Evolutionary conservation across 1,140 invertebrate genomes (phyloP), one percentile per base, ranked within the genome.

Genomic region (Drosophila prosaltans): DNA sequence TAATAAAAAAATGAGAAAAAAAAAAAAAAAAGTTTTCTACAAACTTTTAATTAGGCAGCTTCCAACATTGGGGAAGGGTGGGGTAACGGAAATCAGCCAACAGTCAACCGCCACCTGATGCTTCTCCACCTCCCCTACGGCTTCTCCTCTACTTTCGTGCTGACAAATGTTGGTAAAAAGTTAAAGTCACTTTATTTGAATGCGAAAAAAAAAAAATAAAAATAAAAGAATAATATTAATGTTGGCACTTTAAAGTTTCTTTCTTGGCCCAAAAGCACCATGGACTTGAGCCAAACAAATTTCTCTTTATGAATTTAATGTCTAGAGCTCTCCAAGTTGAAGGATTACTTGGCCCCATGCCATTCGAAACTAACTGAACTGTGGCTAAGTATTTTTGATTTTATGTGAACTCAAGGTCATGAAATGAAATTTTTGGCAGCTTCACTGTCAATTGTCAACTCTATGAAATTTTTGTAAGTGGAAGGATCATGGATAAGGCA

Each of bases 21-120:
- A 48, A 48, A 48, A 48, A n/a, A 10, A 16, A 43, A 82, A 85
- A 79, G 69, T 88, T 80, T 67, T 55, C 32, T 58, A 65, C 63
- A 85, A 83, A 86, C 72, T 86, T 86, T 88, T 86, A 86, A 88
- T 86, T 88, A 88, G 45, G 79, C 69, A 68, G 45, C 65, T 63
- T 54, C 72, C 79, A 82, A 66, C 48, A 36, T 4, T n/a, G 43
- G n/a, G 48, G 40, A 8, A 60, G 64, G 39, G 57, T 24, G 9
- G 8, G 24, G 16, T 39, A n/a, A 54, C 11, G 36, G 45, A 51
- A 51, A 51, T 26, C 45, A 59, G 58, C 59, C 58, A 64, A 58
- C 55, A 71, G 60, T 26, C 45, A 55, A 71, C 54, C 70, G 48
- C 32, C 67, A 43, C 10, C 36, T 39, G 32, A 32, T 59, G 57